These are phyloP conservation scores for Camponotus pennsylvanicus DNA, from an alignment of 1,140 invertebrate genomes.

Conservation along the genomic window DNA sequence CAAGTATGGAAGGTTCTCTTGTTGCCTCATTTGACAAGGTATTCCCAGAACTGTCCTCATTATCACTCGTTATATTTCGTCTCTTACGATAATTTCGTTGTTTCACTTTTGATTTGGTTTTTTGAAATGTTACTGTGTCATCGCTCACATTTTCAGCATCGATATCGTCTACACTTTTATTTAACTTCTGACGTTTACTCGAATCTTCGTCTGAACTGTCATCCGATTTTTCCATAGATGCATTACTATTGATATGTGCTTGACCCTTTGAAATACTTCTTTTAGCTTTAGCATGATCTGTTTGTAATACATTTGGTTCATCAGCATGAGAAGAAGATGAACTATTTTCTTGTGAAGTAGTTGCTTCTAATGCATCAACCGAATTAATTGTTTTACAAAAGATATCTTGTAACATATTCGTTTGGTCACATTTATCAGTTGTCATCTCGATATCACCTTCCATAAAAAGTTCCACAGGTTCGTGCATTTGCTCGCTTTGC, in stretches of 20 bases:
- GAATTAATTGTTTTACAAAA: slow-evolving; percentile 10
- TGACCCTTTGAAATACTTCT: slow-evolving; percentile 65
- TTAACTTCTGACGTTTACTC: slow-evolving; percentile 79
- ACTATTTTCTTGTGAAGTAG: slow-evolving; percentile 55
- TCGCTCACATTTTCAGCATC: slow-evolving; percentile 21
- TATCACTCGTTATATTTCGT: slow-evolving; percentile 13
- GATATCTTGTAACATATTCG: slow-evolving; percentile 1
- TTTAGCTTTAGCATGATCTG: slow-evolving; percentile 56
- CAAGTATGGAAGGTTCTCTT: slow-evolving; percentile 1
- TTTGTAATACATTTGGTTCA: slow-evolving; percentile 2
- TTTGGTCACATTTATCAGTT: slow-evolving; percentile 18
- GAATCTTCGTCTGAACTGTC: slow-evolving; percentile 79
- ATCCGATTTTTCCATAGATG: slow-evolving; percentile 79
- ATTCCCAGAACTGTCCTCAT: slow-evolving; percentile 21
- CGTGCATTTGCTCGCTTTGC: background rate
- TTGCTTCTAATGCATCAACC: slow-evolving; percentile 27
- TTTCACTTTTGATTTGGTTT: slow-evolving; percentile 65
- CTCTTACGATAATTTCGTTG: slow-evolving; percentile 74
- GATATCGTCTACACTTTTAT: slow-evolving; percentile 44
- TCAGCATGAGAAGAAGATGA: slow-evolving; percentile 15
- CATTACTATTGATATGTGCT: slow-evolving; percentile 81
- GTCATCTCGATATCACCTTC: background rate
- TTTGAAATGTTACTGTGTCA: slow-evolving; percentile 61
- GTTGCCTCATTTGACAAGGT: slow-evolving; percentile 4
- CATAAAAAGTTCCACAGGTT: slow-evolving; percentile 16